These are phyloP conservation scores for Lepidotrigona ventralis DNA, from an alignment of 1,140 invertebrate species.

Conservation along the genomic window DNA sequence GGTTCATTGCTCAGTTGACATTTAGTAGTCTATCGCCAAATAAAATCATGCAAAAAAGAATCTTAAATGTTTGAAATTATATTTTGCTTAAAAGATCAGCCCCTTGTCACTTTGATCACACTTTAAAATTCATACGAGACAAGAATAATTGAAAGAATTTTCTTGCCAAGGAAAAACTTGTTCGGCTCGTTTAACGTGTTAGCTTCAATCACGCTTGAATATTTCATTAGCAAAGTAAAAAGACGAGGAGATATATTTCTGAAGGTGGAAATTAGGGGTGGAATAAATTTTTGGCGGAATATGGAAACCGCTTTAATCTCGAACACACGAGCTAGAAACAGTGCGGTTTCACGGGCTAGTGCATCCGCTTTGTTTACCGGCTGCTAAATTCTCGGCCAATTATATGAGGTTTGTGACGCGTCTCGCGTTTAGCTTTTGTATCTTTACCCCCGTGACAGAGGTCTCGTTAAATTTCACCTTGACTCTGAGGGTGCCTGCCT, in stretches of 20 bases:
- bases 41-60: no score
- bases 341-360: slow-evolving; percentile 71
- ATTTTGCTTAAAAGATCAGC: no score
- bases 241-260: not conserved
- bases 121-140: no score
- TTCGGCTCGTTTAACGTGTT: no score
- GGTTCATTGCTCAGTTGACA: no score
- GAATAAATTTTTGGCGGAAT: slow-evolving; percentile 67
- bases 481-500: slow-evolving; percentile 37
- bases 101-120: no score
- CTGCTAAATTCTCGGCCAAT: slow-evolving; percentile 75
- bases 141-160: no score
- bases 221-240: not conserved
- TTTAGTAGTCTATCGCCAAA: no score
- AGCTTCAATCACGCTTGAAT: no score
- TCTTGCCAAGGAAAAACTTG: no score
- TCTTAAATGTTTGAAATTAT: no score
- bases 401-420: slow-evolving; percentile 73
- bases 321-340: slow-evolving; percentile 74
- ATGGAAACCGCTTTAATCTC: slow-evolving; percentile 70
- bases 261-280: slow-evolving; percentile 62
- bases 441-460: slow-evolving; percentile 51
- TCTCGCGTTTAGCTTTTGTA: slow-evolving; percentile 47
- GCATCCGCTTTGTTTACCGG: slow-evolving; percentile 71
- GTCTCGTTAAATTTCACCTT: slow-evolving; percentile 55